Base-by-base conservation (phyloP, 2,113 vertebrate genomes). In the Pelusios castaneus region DNA sequence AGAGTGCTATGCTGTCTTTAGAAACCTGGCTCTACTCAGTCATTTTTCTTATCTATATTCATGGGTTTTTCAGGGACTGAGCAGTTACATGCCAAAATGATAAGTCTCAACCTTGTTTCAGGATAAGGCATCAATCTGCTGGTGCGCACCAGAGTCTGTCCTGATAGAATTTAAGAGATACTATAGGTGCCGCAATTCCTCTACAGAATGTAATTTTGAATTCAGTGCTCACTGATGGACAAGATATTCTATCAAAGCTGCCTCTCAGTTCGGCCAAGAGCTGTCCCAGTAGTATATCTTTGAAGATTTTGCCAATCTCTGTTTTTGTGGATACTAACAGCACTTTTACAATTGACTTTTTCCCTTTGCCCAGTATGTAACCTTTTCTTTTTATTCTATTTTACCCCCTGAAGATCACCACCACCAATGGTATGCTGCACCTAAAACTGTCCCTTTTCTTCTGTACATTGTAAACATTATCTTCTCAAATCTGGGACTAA, bases 11-110 rank as follows among this genome's bases (percentile, higher is more conserved):
- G 7, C 41, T 58, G 0, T 45, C 45, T 77, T 87, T 51, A 87
- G 80, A 29, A 86, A 80, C 29, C 31, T 80, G 25, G 6, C 77
- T 95, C 52, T 47, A 87, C 12, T 6, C 19, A 22, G 55, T 81
- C 22, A 4, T 77, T 82, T 19, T 94, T 79, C 94, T 93, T 80
- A 89, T 94, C 88, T 89, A 25, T 85, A 95, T 90, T 90, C 52
- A 83, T 83, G 31, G 34, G 2, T 51, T 94, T 97, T 93, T 93
- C 60, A 89, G 76, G 58, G 5, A 82, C 51, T 14, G 31, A 80
- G 77, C 27, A 94, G 54, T 87, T 88, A 82, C 31, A 38, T 51
- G 56, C 84, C 93, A 96, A 54, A 96, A 95, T 82, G 83, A 92
- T 24, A 1, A 56, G 75, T 93, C 73, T 90, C 56, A 92, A 47